phyloP scores from a whole-genome alignment of 2,113 vertebrate genomes.

The Meleagris gallopavo region DNA sequence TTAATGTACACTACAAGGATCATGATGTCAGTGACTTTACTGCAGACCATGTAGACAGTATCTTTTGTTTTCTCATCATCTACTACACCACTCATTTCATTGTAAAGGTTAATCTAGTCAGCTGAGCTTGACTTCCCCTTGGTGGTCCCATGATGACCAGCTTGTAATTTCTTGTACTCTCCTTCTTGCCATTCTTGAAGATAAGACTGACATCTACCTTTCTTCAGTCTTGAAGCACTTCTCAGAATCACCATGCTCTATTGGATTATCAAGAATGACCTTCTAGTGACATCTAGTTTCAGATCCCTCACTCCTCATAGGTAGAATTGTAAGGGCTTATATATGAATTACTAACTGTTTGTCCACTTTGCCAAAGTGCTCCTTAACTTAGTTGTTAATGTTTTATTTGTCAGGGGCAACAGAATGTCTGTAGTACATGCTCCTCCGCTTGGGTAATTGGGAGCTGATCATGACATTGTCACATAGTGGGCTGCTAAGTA shows the following conservation, averaged over 20 bases:
- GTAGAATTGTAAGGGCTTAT: neutral
- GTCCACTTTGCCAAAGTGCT: neutral
- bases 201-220: neutral
- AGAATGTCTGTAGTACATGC: too few relatives aligned
- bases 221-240: neutral
- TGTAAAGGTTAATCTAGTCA: neutral
- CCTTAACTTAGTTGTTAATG: too few relatives aligned
- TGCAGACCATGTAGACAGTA: neutral
- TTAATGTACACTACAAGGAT: neutral
- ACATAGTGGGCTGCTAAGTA: too few relatives aligned
- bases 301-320: neutral
- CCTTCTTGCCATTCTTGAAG: neutral
- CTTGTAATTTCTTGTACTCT: neutral
- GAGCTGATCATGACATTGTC: too few relatives aligned
- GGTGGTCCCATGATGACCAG: neutral
- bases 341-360: neutral
- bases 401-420: too few relatives aligned
- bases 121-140: neutral
- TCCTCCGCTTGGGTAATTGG: too few relatives aligned
- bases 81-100: neutral
- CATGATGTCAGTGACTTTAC: neutral
- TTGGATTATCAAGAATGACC: neutral
- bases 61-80: neutral
- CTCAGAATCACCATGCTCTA: neutral
- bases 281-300: neutral